phyloP scores from a whole-genome alignment of 1,140 invertebrate genomes.

The Caenorhabditis brenneri region DNA sequence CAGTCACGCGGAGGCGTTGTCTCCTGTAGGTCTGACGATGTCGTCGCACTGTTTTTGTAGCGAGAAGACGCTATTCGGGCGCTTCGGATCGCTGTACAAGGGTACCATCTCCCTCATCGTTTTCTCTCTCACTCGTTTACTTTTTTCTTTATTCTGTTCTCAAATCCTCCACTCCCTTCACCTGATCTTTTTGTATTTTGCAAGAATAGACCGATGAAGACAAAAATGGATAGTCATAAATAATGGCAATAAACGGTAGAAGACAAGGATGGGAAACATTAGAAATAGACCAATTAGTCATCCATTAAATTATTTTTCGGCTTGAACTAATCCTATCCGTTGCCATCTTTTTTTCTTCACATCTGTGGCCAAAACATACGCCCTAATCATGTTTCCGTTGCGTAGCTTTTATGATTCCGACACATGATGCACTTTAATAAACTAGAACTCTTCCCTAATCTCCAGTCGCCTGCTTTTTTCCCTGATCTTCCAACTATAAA shows the following conservation, averaged over 20 bases:
- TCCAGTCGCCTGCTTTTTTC: not conserved
- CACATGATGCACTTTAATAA: not conserved
- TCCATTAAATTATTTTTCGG: not conserved
- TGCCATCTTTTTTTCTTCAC: not conserved
- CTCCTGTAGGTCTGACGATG: not conserved
- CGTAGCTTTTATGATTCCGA: not conserved
- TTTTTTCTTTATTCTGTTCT: not conserved
- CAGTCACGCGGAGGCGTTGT: slow-evolving; percentile 4
- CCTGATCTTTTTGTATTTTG: not conserved
- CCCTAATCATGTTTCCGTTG: not conserved
- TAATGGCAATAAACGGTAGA: not conserved
- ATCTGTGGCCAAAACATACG: not conserved
- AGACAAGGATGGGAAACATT: not conserved
- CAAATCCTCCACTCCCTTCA: not conserved
- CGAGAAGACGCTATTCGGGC: not conserved
- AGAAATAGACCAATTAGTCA: slow-evolving; percentile 13
- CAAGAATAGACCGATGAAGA: not conserved
- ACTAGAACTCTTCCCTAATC: not conserved
- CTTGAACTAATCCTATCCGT: not conserved
- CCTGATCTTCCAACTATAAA: not conserved
- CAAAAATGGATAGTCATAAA: not conserved
- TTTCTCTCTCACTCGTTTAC: not conserved
- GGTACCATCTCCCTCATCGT: not conserved
- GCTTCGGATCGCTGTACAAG: not conserved
- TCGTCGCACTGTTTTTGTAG: slow-evolving; percentile 1